Conservation (phyloP, 92 coral and sea anemone species). For the Diadumene lineata region DNA sequence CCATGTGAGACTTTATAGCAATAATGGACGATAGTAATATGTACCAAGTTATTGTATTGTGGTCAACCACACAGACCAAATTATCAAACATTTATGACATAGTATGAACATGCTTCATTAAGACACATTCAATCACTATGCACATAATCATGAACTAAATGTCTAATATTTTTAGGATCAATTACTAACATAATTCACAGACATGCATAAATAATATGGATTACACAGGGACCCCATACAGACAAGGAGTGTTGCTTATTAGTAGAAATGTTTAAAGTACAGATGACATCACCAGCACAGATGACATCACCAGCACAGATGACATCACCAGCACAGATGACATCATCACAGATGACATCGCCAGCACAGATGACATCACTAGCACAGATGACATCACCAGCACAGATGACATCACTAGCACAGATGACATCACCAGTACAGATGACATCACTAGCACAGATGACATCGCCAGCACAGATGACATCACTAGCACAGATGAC, state of each 20-base stretch:
- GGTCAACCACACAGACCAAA: not conserved
- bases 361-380: not conserved
- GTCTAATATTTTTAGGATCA: no score
- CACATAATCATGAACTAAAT: not conserved
- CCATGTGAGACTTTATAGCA: no score
- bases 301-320: not conserved
- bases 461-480: not conserved
- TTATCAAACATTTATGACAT: conserved; percentile 1
- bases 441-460: not conserved
- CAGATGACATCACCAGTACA: not conserved
- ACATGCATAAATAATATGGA: no score
- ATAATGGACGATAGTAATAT: not conserved
- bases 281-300: not conserved
- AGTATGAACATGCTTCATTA: not conserved
- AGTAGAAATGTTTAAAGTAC: no score
- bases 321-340: not conserved
- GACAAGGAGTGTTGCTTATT: no score
- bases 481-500: not conserved
- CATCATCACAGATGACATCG: not conserved
- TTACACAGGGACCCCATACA: no score
- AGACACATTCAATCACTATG: not conserved
- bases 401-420: not conserved
- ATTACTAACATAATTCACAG: no score
- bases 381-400: not conserved
- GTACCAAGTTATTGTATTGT: not conserved